Base-by-base conservation (phyloP, 2,113 vertebrate genomes). In the Terrapene triunguis region DNA sequence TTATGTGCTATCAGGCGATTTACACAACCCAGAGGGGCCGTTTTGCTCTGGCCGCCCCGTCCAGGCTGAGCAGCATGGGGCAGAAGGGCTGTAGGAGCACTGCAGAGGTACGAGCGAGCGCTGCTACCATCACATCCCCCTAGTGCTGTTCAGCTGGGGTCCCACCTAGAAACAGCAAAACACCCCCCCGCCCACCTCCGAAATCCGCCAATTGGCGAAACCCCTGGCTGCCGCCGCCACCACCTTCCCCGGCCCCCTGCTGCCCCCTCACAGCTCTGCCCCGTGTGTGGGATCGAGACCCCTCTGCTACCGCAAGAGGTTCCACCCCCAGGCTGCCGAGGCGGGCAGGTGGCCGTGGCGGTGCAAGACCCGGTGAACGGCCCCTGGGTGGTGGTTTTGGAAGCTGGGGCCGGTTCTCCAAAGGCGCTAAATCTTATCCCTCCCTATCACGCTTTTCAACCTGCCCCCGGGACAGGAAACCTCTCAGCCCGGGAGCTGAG, bases 61-160 rank as follows among this genome's bases (percentile, higher is more conserved):
- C 1, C n/a, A 2, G 0, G 0, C 32, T 7, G 62, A 5, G 32
- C 1, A 10, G 17, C 25, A 54, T 38, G 2, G 29, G 48, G 59
- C 1, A 47, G 92, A 69, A 59, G 91, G 54, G 13, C n/a, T 16
- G 0, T 14, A 5, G 11, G 57, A 7, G 27, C 0, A 0, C 10
- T 55, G 24, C 42, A 0, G 2, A 57, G 76, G 47, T 89, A n/a
- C 29, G 2, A 82, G 16, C 35, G n/a, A 8, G 35, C 4, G 55
- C 48, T 88, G 48, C 22, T 6, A 3, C 54, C 4, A 7, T 55
- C 1, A 25, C 3, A 4, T 17, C n/a, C 48, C 47, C 72, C 53
- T 76, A 0, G 32, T 0, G 47, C 38, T 48, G 35, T 76, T 25
- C 1, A 1, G 27, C 16, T 0, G 13, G 6, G 48, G 12, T 84